These are phyloP conservation scores for Sphenodon punctatus DNA, from an alignment of 2,797 vertebrate genomes.

Conservation along the genomic window DNA sequence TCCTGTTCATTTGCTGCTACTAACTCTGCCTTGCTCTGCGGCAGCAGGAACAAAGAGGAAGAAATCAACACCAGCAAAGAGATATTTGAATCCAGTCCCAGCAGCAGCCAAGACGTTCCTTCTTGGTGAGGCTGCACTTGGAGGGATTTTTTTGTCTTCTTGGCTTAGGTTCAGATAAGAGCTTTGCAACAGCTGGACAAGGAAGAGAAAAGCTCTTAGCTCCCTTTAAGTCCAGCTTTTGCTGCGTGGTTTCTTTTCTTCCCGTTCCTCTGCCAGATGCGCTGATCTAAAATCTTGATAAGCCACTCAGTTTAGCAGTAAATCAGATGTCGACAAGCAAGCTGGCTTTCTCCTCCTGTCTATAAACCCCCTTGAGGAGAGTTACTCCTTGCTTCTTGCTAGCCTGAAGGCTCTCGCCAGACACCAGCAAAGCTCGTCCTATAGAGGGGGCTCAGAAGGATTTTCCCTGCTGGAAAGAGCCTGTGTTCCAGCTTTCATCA, in stretches of 20 bases:
- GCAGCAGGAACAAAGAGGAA: not conserved
- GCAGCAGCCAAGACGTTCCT: slow-evolving; percentile 60
- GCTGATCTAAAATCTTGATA: slow-evolving; percentile 51
- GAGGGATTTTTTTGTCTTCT: slow-evolving; percentile 49
- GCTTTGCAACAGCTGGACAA: slow-evolving; percentile 65
- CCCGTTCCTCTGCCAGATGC: slow-evolving; percentile 29
- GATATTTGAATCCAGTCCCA: slow-evolving; percentile 62
- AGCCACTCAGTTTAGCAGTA: slow-evolving; percentile 33
- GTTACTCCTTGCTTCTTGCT: not conserved
- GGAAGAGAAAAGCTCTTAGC: not conserved
- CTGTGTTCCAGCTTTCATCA: not conserved
- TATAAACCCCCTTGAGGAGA: not conserved
- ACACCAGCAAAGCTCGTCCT: rapidly evolving
- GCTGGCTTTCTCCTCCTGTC: not conserved
- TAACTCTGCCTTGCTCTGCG: not conserved
- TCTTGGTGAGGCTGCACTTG: slow-evolving; percentile 1
- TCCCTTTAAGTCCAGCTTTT: slow-evolving; percentile 6
- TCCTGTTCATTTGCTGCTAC: not conserved
- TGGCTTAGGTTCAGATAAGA: slow-evolving; percentile 63
- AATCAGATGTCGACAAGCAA: slow-evolving; percentile 11
- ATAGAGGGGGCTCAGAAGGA: rapidly evolving
- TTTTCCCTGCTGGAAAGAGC: not conserved
- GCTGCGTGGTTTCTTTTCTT: slow-evolving; percentile 22
- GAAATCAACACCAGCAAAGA: slow-evolving; percentile 42
- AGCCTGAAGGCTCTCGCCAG: not conserved